Percentiles rank a stretch among this genome's conserved stretches.
phyloP scores from a whole-genome alignment of 2,113 vertebrate species.

The Sebastes fasciatus region DNA sequence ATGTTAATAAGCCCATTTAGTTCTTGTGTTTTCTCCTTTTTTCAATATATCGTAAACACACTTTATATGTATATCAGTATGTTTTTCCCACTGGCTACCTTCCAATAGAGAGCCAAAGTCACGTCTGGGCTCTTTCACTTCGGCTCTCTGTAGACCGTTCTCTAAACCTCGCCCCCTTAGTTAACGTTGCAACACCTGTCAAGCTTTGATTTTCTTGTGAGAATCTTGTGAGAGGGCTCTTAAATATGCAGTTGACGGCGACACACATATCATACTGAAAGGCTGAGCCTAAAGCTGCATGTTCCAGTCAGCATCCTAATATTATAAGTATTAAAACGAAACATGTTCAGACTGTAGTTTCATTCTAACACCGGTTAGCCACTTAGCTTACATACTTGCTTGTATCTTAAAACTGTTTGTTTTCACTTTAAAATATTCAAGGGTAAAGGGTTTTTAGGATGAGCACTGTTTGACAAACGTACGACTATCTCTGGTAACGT shows the following conservation, averaged over 20 bases:
- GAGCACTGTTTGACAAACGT: background rate
- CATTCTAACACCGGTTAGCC: background rate
- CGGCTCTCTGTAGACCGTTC: background rate
- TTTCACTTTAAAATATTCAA: background rate
- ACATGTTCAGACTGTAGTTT: background rate
- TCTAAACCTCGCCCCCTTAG: conserved; percentile 1
- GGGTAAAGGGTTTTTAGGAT: background rate
- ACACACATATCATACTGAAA: too few species aligned
- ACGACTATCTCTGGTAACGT: background rate
- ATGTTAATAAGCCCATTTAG: conserved; percentile 1
- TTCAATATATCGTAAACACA: background rate
- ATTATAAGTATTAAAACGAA: background rate
- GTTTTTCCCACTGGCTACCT: background rate
- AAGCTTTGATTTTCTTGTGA: background rate
- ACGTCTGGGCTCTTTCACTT: background rate
- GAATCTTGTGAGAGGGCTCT: background rate
- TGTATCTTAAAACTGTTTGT: background rate
- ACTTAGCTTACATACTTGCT: background rate
- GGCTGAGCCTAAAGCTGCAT: background rate
- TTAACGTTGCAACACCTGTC: background rate
- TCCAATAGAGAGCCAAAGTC: conserved; percentile 5
- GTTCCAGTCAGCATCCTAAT: background rate
- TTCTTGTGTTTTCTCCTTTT: background rate
- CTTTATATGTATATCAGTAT: background rate
- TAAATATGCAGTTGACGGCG: background rate